A percentile compares a stretch with the other conserved stretches of the same genome.
Evolutionary conservation across 2,113 vertebrate genomes (phyloP).

Genomic region (Onychorhynchus coronatus): DNA sequence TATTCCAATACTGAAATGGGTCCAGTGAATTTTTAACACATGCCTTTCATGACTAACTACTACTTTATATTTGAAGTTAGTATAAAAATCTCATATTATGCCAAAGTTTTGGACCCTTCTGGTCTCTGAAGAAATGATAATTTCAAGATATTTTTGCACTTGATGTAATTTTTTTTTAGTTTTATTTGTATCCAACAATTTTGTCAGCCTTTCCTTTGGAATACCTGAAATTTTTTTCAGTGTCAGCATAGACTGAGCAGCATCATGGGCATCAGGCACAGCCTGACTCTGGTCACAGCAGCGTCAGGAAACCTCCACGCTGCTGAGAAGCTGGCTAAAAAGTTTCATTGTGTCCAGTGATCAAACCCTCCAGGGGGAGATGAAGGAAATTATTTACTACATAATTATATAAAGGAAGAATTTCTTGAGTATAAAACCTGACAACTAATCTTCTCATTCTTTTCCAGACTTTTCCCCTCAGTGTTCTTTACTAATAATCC

Average conservation of each 20-base stretch:
- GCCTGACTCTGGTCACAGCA: background rate
- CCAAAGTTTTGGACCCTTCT: background rate
- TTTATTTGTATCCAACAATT: background rate
- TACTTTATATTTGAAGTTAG: background rate
- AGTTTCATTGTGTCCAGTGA: fast-evolving
- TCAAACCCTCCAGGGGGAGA: background rate
- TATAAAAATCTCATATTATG: background rate
- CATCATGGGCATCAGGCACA: background rate
- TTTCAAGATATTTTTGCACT: background rate
- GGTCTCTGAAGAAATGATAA: background rate
- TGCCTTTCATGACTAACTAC: background rate
- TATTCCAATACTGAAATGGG: background rate
- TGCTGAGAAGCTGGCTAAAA: background rate
- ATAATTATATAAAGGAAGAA: background rate
- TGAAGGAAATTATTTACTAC: background rate
- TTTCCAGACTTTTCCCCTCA: background rate
- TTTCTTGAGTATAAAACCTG: background rate
- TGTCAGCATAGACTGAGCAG: background rate
- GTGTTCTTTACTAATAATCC: background rate
- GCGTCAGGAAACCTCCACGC: background rate
- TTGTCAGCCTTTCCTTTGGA: background rate
- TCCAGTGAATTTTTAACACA: background rate
- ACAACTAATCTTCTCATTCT: background rate
- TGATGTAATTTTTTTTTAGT: background rate
- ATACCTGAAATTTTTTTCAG: background rate